phyloP scores from a whole-genome alignment of 2,113 vertebrate genomes.

The Vulpes vulpes region DNA sequence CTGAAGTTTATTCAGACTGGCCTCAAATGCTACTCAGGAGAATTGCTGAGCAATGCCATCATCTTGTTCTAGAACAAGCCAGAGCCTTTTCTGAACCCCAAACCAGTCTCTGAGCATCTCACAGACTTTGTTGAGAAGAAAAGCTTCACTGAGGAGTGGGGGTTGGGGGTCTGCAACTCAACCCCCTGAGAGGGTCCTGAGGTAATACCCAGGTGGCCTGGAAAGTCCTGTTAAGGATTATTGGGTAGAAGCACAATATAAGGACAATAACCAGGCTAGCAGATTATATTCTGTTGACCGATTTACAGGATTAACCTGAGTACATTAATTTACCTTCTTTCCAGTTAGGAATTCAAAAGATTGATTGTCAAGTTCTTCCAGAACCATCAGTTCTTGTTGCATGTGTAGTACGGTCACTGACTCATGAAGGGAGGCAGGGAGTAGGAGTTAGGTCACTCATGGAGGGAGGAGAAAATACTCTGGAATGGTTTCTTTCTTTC shows the following conservation, averaged over 20 bases:
- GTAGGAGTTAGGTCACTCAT: background rate
- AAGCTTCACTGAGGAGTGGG: background rate
- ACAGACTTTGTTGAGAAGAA: background rate
- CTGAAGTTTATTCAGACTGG: constrained; percentile 49
- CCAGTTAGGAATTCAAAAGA: constrained; percentile 4
- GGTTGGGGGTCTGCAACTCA: background rate
- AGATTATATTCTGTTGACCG: constrained; percentile 59
- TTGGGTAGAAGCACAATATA: background rate
- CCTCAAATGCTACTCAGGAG: background rate
- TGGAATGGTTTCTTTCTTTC: constrained; percentile 39
- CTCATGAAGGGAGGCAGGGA: background rate
- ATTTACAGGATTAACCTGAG: constrained; percentile 33
- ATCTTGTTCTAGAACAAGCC: background rate
- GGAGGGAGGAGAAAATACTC: background rate
- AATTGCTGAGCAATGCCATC: constrained; percentile 24
- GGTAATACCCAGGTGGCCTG: background rate
- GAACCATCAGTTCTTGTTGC: background rate
- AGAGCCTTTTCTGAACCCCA: background rate
- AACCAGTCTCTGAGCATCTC: background rate
- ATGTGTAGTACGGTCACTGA: background rate
- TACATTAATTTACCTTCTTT: constrained; percentile 42
- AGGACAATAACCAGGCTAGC: background rate
- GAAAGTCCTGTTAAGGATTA: background rate
- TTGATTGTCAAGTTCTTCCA: background rate
- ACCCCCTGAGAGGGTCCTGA: background rate